Evolutionary conservation across 1,140 invertebrate species (phyloP).

Genomic region (Drepana arcuata): DNA sequence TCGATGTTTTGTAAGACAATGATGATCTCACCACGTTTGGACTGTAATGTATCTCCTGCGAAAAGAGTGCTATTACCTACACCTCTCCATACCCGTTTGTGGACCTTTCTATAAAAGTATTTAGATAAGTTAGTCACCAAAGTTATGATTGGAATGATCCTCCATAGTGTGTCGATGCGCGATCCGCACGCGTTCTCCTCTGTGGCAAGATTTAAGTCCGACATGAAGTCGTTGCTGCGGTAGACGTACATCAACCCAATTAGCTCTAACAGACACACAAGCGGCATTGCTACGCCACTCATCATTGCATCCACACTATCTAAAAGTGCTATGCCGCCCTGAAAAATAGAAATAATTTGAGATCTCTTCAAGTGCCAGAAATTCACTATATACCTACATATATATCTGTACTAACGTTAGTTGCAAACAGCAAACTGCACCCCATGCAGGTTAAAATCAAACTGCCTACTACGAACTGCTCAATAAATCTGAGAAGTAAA

Average conservation of each 20-base stretch:
- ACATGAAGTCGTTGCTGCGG: conserved; percentile 45
- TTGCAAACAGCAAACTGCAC: conserved; percentile 38
- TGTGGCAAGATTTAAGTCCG: conserved; percentile 47
- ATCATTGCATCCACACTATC: conserved; percentile 46
- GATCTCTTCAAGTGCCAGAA: background rate
- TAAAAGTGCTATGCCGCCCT: conserved; percentile 45
- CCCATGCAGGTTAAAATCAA: conserved; percentile 36
- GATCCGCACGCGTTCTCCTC: conserved; percentile 51
- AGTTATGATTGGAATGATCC: conserved; percentile 39
- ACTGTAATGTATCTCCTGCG: too few relatives aligned
- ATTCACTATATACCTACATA: too few relatives aligned
- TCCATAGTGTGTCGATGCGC: conserved; percentile 39
- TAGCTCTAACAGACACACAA: conserved; percentile 40
- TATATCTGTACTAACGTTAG: conserved; percentile 37
- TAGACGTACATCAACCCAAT: conserved; percentile 41
- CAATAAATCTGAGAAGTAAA: conserved; percentile 30
- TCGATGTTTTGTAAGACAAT: too few relatives aligned
- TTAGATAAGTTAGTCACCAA: conserved; percentile 28
- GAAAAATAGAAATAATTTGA: conserved; percentile 1
- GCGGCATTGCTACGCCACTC: conserved; percentile 32
- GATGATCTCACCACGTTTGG: too few relatives aligned
- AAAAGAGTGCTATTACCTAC: background rate
- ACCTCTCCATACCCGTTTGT: too few relatives aligned
- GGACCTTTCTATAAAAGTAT: too few relatives aligned
- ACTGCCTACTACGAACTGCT: conserved; percentile 37